Evolutionary conservation across 2,888 invertebrate species (phyloP).

Genomic region (Colletes collaris): DNA sequence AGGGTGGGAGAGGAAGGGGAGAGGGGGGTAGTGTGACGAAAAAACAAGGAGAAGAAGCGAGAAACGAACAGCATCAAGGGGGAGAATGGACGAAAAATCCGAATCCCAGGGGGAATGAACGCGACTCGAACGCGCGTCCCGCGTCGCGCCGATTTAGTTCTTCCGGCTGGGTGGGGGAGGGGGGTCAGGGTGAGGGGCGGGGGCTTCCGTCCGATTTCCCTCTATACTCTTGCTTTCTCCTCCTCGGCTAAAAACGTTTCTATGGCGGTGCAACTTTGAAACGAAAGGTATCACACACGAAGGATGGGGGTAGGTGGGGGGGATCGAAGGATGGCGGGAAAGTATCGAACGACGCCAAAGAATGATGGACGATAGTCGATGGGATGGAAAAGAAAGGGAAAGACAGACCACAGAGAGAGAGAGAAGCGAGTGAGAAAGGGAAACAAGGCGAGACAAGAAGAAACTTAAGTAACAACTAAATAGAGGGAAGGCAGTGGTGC

Average conservation of each 20-base stretch:
- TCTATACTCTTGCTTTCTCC: conserved; percentile 3
- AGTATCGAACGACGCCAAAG: no score
- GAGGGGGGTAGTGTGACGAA: background rate
- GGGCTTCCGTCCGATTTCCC: background rate
- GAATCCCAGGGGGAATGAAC: background rate
- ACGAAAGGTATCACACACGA: no score
- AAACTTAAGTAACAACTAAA: conserved; percentile 68
- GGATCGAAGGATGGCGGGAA: no score
- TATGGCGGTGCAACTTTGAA: no score
- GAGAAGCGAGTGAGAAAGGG: conserved; percentile 1
- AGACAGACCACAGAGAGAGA: background rate
- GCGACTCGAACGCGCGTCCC: background rate
- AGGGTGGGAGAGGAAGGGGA: background rate
- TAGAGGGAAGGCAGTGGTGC: conserved; percentile 79
- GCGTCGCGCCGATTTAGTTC: background rate
- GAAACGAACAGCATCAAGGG: background rate
- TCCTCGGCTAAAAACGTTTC: background rate
- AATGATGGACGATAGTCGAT: no score
- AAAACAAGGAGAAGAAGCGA: background rate
- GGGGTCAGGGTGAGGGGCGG: no score
- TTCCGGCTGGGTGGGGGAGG: no score
- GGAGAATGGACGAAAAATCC: background rate
- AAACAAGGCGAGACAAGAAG: conserved; percentile 31
- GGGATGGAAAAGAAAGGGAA: background rate
- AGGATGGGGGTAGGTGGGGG: no score